phyloP scores from a whole-genome alignment of 53 echinoderm and acorn worm genomes.

The Paracentrotus lividus region DNA sequence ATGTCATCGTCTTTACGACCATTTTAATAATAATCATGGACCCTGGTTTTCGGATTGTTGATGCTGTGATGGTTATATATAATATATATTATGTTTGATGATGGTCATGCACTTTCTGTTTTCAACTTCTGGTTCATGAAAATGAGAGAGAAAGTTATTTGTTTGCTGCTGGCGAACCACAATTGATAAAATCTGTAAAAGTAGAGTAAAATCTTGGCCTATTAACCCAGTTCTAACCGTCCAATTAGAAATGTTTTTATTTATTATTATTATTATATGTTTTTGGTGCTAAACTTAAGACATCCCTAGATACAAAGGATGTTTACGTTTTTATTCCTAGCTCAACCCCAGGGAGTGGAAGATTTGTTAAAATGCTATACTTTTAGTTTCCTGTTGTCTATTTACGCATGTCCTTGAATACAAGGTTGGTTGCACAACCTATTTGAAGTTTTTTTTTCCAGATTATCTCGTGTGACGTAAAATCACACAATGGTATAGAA shows the following conservation, averaged over 20 bases:
- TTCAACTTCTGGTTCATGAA: neutral
- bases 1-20: conserved; percentile 44
- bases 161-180: neutral
- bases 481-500: neutral
- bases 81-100: neutral
- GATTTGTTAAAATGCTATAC: neutral
- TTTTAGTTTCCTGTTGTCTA: neutral
- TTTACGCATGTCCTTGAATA: neutral
- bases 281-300: neutral
- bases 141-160: neutral
- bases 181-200: neutral
- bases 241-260: neutral
- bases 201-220: neutral
- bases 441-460: neutral
- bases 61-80: neutral
- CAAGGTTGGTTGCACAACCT: neutral
- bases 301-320: neutral
- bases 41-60: conserved; percentile 9
- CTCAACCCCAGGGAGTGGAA: conserved; percentile 34
- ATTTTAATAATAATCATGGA: neutral
- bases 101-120: neutral
- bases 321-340: conserved; percentile 8
- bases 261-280: no score
- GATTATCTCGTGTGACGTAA: conserved; percentile 21
- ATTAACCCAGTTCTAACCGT: no score